Evolutionary conservation across 1,140 invertebrate species (phyloP).

Genomic region (Meloidogyne exigua): DNA sequence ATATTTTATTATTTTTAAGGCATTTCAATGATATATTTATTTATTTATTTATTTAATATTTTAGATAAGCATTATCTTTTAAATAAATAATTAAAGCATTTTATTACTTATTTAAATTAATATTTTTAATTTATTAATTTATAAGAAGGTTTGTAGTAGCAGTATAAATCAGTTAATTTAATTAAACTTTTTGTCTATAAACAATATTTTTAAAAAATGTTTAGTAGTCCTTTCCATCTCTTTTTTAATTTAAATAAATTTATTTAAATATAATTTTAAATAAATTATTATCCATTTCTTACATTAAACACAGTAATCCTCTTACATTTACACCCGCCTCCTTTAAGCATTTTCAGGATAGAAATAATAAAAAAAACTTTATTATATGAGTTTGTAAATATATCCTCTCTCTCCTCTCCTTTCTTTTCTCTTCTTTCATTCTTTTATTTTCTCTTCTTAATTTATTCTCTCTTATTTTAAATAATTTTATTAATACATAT

Average conservation of each 20-base stretch:
- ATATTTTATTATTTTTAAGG: neutral
- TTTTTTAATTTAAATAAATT: neutral
- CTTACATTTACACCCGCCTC: neutral
- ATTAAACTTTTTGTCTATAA: no score
- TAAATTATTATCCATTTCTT: neutral
- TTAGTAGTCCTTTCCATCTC: no score
- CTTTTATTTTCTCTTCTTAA: no score
- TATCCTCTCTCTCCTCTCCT: no score
- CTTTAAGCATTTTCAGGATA: slow-evolving; percentile 1
- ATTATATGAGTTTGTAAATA: neutral
- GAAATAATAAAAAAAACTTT: neutral
- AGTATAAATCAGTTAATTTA: no score
- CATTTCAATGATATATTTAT: neutral
- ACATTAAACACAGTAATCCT: neutral
- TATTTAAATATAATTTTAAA: no score
- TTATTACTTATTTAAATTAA: neutral
- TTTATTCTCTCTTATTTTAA: no score
- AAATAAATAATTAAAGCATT: neutral
- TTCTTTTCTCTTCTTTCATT: no score
- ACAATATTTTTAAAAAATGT: no score
- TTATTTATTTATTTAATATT: neutral
- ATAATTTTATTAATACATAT: no score
- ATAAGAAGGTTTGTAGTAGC: no score
- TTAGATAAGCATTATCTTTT: neutral
- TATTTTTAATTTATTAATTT: no score